Evolutionary conservation across 1,140 invertebrate species (phyloP), one percentile per base, ranked within the genome.

Genomic region (Hypothenemus hampei): DNA sequence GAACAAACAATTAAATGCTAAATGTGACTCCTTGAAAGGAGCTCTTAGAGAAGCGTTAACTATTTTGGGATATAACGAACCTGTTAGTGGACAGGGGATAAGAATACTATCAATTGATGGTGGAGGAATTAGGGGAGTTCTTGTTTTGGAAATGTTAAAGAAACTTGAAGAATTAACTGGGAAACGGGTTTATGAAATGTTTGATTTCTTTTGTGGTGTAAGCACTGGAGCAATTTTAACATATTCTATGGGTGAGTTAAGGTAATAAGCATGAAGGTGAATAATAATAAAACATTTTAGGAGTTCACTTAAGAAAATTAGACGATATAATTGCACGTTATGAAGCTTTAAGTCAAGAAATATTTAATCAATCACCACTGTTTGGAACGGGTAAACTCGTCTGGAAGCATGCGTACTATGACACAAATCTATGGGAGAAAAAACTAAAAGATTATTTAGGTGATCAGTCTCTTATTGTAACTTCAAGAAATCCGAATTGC

Each of bases 141-240:
- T 91, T 15, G 86, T 89, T 0, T 79, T 93, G 40, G 85, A 91
- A 74, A 84, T 92, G 67, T 69, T 95, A 31, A 81, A 83, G 54
- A 82, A 85, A 62, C 69, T 94, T 7, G 90, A 95, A 73, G 72
- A 80, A 60, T 63, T 85, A 3, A 87, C 86, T 15, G 83, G 83
- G 1, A 78, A 81, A 60, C 73, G 69, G 59, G 77, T 84, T 19
- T 72, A 81, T 63, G 79, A 86, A 60, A 70, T 86, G 67, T 97
- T 97, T 74, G 93, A 97, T 73, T 89, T 89, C 57, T 86, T 97
- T 58, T 89, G 90, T 67, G 93, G 93, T 4, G 92, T 96, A 3
- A 93, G 89, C 67, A 96, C 93, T 7, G 92, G 92, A 44, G 84
- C 86, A 8, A 87, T 91, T 19, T 75, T 89, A n/a, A 80, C 83